Conservation (phyloP, 2,113 vertebrate species). For the Ptychochromis oligacanthus region DNA sequence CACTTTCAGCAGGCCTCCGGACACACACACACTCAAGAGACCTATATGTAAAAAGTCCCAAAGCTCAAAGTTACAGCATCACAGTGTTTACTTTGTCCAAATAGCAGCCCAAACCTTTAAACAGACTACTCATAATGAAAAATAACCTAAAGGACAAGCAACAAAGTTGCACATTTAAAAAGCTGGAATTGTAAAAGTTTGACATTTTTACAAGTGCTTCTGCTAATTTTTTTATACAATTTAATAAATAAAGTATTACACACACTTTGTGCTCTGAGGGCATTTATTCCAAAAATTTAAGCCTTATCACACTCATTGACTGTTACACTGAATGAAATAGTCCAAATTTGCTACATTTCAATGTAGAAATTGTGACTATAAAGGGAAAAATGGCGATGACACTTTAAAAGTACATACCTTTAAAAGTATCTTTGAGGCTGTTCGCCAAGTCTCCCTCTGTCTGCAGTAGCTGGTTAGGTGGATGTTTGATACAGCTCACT, state of each 20-base stretch:
- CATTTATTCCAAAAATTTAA: neutral
- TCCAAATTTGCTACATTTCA: too few species aligned
- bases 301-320: neutral
- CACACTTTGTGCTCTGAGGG: neutral
- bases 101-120: neutral
- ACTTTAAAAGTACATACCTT: too few species aligned
- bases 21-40: neutral
- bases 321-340: neutral
- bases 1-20: neutral
- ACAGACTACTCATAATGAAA: neutral
- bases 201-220: neutral
- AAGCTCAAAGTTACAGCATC: neutral
- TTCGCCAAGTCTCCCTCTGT: too few species aligned
- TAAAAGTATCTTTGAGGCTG: too few species aligned
- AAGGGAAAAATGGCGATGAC: too few species aligned
- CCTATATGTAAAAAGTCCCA: neutral
- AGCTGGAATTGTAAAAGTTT: too few species aligned
- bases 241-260: neutral
- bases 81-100: neutral
- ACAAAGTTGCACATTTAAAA: too few species aligned
- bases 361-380: too few species aligned
- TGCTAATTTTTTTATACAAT: neutral
- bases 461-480: too few species aligned
- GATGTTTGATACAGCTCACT: too few species aligned
- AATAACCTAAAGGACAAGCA: too few species aligned